Conservation (phyloP, 2,797 vertebrate genomes). For the Hydrocynus forskahlii region DNA sequence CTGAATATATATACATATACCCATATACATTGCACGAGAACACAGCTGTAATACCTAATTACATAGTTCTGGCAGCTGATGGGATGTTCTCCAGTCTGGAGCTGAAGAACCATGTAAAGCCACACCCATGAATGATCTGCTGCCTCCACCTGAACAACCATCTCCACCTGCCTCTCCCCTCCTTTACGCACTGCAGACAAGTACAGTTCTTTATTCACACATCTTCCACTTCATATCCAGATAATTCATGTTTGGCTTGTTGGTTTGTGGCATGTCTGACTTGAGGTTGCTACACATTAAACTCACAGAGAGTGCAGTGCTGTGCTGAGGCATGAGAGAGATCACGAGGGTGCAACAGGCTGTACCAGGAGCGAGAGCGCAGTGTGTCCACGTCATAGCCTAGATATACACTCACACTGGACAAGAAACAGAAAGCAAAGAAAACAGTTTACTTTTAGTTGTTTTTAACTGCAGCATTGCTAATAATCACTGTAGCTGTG, state of each 20-base stretch:
- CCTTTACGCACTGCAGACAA: constrained; percentile 83
- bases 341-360: constrained; percentile 92
- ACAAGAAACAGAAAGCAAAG: constrained; percentile 49
- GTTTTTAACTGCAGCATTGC: background rate
- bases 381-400: constrained; percentile 87
- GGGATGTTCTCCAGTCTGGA: constrained; percentile 84
- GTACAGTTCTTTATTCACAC: constrained; percentile 15
- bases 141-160: constrained; percentile 87
- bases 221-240: background rate
- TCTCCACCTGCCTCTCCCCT: constrained; percentile 86
- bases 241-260: background rate
- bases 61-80: constrained; percentile 89
- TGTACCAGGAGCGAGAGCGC: constrained; percentile 90
- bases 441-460: background rate
- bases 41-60: constrained; percentile 79
- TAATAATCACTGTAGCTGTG: constrained; percentile 14
- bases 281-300: constrained; percentile 13
- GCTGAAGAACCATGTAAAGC: constrained; percentile 88
- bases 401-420: constrained; percentile 85
- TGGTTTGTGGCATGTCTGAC: background rate
- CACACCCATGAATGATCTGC: constrained; percentile 85
- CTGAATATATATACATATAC: too few relatives aligned
- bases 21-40: background rate
- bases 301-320: constrained; percentile 89
- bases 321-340: constrained; percentile 90